These are phyloP conservation scores for Tarsius wallacei DNA, from an alignment of 2,797 vertebrate genomes.

Conservation along the genomic window DNA sequence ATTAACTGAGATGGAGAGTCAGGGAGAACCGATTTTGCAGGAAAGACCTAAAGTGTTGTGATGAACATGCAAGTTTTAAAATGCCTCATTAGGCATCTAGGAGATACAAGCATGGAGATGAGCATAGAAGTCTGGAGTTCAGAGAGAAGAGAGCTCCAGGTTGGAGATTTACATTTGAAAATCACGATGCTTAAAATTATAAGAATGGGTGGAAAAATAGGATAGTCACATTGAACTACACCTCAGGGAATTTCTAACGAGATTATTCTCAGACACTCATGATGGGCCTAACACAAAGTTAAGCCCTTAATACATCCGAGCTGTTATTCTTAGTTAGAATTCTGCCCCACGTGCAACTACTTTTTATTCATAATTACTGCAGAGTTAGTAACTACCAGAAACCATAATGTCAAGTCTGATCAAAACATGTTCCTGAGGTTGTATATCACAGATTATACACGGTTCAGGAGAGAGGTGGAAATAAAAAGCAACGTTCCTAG, in stretches of 20 bases:
- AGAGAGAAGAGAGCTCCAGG: background rate
- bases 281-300: background rate
- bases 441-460: slow-evolving; percentile 1
- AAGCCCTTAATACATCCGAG: slow-evolving; percentile 38
- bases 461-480: background rate
- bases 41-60: background rate
- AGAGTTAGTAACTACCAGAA: slow-evolving; percentile 47
- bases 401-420: background rate
- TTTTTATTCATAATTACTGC: slow-evolving; percentile 42
- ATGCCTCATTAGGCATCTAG: background rate
- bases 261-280: slow-evolving; percentile 19
- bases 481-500: background rate
- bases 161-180: background rate
- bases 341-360: background rate
- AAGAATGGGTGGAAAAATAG: background rate
- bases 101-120: background rate
- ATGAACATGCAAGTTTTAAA: background rate
- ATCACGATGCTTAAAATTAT: slow-evolving; percentile 42
- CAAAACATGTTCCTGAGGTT: background rate
- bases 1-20: background rate
- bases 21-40: background rate
- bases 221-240: background rate
- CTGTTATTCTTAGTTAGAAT: background rate
- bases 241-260: background rate
- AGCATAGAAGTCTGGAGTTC: background rate